Base-by-base conservation (phyloP, 2,888 invertebrate species). In the Encarsia formosa region DNA sequence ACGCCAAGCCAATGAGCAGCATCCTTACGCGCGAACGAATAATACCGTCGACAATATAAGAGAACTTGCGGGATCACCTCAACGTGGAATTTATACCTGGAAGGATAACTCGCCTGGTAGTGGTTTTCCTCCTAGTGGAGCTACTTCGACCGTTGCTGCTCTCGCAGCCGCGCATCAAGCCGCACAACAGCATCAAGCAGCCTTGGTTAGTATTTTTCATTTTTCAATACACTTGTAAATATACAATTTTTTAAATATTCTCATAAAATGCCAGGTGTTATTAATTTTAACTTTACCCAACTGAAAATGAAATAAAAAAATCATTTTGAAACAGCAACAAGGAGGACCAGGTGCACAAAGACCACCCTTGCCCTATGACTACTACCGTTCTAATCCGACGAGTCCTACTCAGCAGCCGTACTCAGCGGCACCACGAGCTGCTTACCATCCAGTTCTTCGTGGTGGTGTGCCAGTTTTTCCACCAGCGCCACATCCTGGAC, bases 51-150 rank as follows among this genome's bases (percentile, higher is more conserved):
- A 89, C 75, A 91, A 91, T 75, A 90, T 91, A 67, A 82, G 91
- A 58, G 92, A 92, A 73, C 78, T 92, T 65, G 92, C 91, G 38
- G 88, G 91, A 40, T 89, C 89, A 44, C 91, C 91, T 43, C 91
- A 91, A 74, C 82, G 90, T 58, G 85, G 86, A 58, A 83, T 86
- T 46, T 87, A 87, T 71, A 84, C 84, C 79, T 88, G 87, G 87
- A 87, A 87, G 68, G 87, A 87, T 68, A 85, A 83, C 22, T 86
- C 86, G 39, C 86, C 87, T 0, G 82, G 83, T 56, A 80, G 82
- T 59, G 61, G 58, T 35, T 80, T 80, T 69, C 67, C 67, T 4
- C 51, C 59, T 2, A 63, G 57, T n/a, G 56, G 49, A 5, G 38
- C 59, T 1, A 50, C 56, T 6, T 49, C 65, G 51, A 64, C 64